A percentile compares a stretch with the other conserved stretches of the same genome.
Conservation (phyloP, 2,888 invertebrate genomes). For the Eumacrocentrus americanus region DNA sequence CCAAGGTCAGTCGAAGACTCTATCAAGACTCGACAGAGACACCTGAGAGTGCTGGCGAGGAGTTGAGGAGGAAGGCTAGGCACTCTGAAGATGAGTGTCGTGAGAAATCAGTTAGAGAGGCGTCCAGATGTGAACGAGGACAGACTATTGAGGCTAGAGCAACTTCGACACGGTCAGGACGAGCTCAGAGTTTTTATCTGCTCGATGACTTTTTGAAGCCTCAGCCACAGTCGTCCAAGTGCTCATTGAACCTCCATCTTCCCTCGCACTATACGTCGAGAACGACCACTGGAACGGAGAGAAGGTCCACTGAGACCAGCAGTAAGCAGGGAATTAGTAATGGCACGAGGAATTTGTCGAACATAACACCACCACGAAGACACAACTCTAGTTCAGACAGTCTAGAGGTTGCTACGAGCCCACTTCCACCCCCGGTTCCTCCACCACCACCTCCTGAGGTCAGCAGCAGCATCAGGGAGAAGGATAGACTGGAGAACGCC, state of each 20-base stretch:
- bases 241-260: slow-evolving; percentile 30
- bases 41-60: slow-evolving; percentile 40
- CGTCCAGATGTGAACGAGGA: slow-evolving; percentile 24
- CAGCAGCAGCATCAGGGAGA: slow-evolving; percentile 41
- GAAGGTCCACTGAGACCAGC: slow-evolving; percentile 13
- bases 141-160: slow-evolving; percentile 35
- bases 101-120: slow-evolving; percentile 31
- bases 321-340: slow-evolving; percentile 26
- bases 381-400: slow-evolving; percentile 60
- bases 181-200: slow-evolving; percentile 63
- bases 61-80: slow-evolving; percentile 31
- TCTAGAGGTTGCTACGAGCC: slow-evolving; percentile 58
- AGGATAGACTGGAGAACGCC: slow-evolving; percentile 42
- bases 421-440: slow-evolving; percentile 62
- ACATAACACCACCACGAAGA: slow-evolving; percentile 57
- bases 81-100: slow-evolving; percentile 34
- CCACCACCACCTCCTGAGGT: slow-evolving; percentile 61
- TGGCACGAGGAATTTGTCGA: slow-evolving; percentile 40
- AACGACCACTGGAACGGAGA: background rate
- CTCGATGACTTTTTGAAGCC: slow-evolving; percentile 62
- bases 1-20: slow-evolving; percentile 51
- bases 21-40: slow-evolving; percentile 41
- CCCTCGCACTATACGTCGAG: slow-evolving; percentile 29
- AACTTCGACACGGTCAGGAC: slow-evolving; percentile 51
- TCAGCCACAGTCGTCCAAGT: slow-evolving; percentile 27